phyloP scores from a whole-genome alignment of 2,113 vertebrate species.

The Xiphias gladius region DNA sequence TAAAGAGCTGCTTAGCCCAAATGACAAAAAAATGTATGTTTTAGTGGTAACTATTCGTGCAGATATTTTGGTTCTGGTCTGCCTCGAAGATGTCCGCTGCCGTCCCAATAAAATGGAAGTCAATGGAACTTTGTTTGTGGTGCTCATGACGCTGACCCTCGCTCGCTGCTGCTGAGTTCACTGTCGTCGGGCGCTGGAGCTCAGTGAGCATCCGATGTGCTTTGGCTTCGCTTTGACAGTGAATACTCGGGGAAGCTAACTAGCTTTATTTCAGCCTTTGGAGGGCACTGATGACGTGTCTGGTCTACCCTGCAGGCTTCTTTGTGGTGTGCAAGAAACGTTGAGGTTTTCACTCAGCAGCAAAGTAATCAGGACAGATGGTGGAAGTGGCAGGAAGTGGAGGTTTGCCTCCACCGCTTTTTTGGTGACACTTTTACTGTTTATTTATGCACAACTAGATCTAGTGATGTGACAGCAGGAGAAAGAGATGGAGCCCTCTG shows the following conservation, averaged over 20 bases:
- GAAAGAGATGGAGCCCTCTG: not conserved
- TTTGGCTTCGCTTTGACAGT: no score
- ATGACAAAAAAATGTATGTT: no score
- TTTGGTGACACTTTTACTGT: not conserved
- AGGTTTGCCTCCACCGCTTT: not conserved
- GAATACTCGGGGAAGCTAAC: no score
- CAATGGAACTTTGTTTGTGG: not conserved
- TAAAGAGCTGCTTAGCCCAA: no score
- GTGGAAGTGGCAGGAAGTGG: not conserved
- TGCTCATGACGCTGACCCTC: not conserved
- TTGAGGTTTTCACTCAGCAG: not conserved
- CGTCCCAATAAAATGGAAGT: not conserved
- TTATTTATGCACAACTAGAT: not conserved
- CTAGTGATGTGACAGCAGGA: slow-evolving; percentile 12
- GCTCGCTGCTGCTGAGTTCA: no score
- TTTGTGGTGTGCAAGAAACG: not conserved
- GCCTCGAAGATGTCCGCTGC: not conserved
- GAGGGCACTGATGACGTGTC: not conserved
- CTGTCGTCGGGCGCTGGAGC: no score
- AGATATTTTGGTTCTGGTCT: not conserved
- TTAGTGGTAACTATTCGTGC: not conserved
- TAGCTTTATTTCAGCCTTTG: no score
- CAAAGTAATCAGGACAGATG: not conserved
- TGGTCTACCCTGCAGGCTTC: not conserved
- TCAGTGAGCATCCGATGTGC: no score